Evolutionary conservation across 2,888 invertebrate species (phyloP), one percentile per base, ranked within the genome.

Genomic region (Ophioninae sp.): DNA sequence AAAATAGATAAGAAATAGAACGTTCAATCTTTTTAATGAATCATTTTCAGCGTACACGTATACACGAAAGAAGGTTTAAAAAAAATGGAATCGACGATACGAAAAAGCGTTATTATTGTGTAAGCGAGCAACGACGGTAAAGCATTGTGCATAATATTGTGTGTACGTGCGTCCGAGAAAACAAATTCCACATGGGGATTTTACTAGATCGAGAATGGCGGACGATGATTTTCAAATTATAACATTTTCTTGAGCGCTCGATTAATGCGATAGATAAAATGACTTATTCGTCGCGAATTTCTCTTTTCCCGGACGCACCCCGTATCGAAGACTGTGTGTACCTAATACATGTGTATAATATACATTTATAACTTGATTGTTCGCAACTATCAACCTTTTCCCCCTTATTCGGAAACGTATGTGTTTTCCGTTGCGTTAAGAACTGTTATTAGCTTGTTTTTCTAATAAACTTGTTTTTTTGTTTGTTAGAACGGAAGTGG

Each of bases 401-500:
- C 37, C 70, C 70, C 77, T 76, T 68, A 68, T 76, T 76, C 84
- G 79, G 76, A 68, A 87, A 87, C 83, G 89, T 89, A 89, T 88
- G 86, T 88, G 86, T 89, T 88, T 88, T 88, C 87, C 89, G 87
- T 90, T 91, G 90, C 87, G 82, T 91, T 91, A 89, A 87, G 87
- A 89, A 91, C 88, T 91, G 91, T 92, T 92, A 90, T 87, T 89
- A 88, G 90, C 89, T 90, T 91, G 89, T 92, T 91, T 91, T 91
- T 86, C 82, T 89, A 91, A 91, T 91, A 92, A 93, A 93, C 93
- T 93, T 93, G 94, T 94, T 94, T 94, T 94, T 94, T 95, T 95
- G 95, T 93, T 95, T 96, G 96, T 94, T 95, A 97, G 97, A 97
- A 97, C 95, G 97, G 97, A 87, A 95, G 96, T 88, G 96, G 96